A percentile compares a stretch with the other conserved stretches of the same genome.
Evolutionary conservation across 2,113 vertebrate species (phyloP).

Genomic region (Eurystomus gularis): DNA sequence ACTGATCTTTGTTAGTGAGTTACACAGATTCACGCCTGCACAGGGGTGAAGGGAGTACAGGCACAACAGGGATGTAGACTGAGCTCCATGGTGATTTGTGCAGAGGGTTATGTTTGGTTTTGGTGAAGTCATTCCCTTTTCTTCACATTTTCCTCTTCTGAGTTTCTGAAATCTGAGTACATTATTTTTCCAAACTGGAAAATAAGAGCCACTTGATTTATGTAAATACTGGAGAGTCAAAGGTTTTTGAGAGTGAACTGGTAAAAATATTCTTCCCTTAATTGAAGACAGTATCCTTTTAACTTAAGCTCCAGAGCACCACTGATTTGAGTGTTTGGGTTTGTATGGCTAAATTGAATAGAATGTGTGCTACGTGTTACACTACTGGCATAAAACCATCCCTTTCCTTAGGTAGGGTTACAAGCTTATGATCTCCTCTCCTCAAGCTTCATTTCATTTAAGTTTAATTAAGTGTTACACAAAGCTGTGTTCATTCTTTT

Average conservation of each 20-base stretch:
- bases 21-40: background rate
- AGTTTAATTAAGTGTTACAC: background rate
- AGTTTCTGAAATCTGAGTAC: background rate
- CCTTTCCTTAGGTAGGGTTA: background rate
- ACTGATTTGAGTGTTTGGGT: background rate
- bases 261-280: background rate
- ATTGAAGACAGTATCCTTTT: background rate
- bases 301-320: background rate
- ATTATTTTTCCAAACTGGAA: conserved; percentile 9
- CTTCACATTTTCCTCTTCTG: conserved; percentile 3
- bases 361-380: background rate
- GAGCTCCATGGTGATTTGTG: background rate
- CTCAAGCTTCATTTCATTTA: background rate
- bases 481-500: background rate
- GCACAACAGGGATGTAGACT: background rate
- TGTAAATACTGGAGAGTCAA: background rate
- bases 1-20: background rate
- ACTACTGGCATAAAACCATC: background rate
- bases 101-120: background rate
- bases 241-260: background rate
- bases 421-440: background rate
- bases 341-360: background rate
- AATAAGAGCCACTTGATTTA: background rate
- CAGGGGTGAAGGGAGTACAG: background rate
- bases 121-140: background rate